Percentiles rank a stretch among this genome's conserved stretches.
Conservation (phyloP, 2,888 invertebrate genomes). For the Melieria crassipennis region DNA sequence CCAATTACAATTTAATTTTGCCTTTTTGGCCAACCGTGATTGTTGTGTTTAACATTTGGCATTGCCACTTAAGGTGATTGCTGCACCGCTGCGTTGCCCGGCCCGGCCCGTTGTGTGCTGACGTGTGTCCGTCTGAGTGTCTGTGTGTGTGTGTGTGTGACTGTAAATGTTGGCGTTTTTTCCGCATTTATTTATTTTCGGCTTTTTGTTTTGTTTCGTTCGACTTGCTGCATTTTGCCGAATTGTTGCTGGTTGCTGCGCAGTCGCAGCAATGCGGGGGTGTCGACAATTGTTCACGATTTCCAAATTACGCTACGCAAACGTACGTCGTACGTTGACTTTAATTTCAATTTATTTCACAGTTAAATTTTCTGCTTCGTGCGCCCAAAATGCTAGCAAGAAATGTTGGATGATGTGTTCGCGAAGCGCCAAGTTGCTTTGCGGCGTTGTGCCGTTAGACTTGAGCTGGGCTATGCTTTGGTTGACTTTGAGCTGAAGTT, state of each 20-base stretch:
- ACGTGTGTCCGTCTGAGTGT: too few species aligned
- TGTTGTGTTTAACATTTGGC: constrained; percentile 20
- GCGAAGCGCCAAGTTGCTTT: too few species aligned
- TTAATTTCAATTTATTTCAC: constrained; percentile 29
- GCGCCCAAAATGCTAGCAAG: too few species aligned
- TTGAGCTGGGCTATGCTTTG: not conserved
- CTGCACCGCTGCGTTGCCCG: not conserved
- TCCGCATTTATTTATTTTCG: not conserved
- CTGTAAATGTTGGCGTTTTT: not conserved
- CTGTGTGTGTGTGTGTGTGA: too few species aligned
- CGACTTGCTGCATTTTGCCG: not conserved
- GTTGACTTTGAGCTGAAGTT: not conserved
- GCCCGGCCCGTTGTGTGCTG: not conserved
- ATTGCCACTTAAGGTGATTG: constrained; percentile 23
- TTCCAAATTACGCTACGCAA: constrained; percentile 45
- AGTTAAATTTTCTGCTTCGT: constrained; percentile 16
- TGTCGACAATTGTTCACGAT: constrained; percentile 43
- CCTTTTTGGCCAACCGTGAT: constrained; percentile 4
- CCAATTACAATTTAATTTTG: constrained; percentile 29
- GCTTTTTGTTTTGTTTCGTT: constrained; percentile 7
- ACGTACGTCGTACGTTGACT: constrained; percentile 35
- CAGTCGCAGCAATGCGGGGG: constrained; percentile 36
- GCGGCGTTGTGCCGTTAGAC: too few species aligned
- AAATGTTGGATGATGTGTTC: too few species aligned
- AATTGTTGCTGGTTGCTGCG: constrained; percentile 1